These are phyloP conservation scores for Pipistrellus nathusii DNA, from an alignment of 2,797 vertebrate species.

Conservation along the genomic window DNA sequence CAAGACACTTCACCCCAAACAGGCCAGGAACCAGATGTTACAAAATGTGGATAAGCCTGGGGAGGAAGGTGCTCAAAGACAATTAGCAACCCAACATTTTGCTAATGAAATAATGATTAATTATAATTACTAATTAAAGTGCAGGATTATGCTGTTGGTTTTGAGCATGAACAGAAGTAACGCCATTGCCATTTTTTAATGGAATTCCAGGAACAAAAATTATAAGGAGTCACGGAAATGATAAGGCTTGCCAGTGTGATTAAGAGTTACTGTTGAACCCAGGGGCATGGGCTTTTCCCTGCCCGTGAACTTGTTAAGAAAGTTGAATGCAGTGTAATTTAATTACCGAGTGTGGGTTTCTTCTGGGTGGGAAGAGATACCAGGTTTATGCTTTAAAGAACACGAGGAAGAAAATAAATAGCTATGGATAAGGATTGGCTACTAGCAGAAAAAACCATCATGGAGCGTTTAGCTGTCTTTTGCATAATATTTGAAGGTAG, in stretches of 20 bases:
- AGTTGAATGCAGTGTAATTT: conserved; percentile 90
- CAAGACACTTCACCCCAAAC: conserved; percentile 80
- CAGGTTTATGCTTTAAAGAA: conserved; percentile 84
- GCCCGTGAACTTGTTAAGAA: conserved; percentile 89
- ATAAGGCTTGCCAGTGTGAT: conserved; percentile 83
- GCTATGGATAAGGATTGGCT: conserved; percentile 74
- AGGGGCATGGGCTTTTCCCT: conserved; percentile 86
- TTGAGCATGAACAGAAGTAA: conserved; percentile 89
- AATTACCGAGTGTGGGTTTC: conserved; percentile 89
- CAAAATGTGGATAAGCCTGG: conserved; percentile 87
- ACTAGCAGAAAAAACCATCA: conserved; percentile 75
- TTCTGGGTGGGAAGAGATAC: conserved; percentile 85
- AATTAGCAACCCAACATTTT: conserved; percentile 91
- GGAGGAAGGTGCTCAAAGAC: conserved; percentile 89
- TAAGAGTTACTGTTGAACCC: conserved; percentile 87
- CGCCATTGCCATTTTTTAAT: conserved; percentile 91
- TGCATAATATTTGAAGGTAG: conserved; percentile 78
- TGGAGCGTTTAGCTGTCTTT: conserved; percentile 74
- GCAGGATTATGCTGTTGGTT: conserved; percentile 91
- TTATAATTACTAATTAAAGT: conserved; percentile 92
- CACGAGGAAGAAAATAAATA: conserved; percentile 81
- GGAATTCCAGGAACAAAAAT: conserved; percentile 88
- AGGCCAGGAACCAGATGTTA: conserved; percentile 84
- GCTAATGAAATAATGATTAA: conserved; percentile 93
- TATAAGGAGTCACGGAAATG: conserved; percentile 84